Evolutionary conservation across 2,113 vertebrate species (phyloP).

Genomic region (Pygoscelis antarcticus): DNA sequence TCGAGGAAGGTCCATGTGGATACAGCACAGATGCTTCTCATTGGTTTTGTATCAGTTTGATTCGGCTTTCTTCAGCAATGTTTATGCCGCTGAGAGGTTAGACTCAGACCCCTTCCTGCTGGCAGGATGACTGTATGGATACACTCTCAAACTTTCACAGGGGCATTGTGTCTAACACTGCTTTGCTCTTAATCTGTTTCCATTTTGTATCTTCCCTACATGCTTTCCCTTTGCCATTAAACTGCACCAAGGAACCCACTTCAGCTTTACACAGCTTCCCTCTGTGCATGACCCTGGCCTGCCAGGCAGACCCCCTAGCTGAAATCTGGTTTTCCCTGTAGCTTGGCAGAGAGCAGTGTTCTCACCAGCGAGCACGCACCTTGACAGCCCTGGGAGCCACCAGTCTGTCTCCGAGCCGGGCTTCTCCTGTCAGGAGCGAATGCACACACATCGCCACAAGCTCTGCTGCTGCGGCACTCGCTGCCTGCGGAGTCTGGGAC

Average conservation of each 20-base stretch:
- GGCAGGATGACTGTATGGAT: fast-evolving
- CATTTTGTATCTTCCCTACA: neutral
- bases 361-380: fast-evolving
- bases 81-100: neutral
- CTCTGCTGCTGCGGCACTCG: neutral
- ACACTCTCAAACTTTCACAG: neutral
- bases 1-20: neutral
- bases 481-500: neutral
- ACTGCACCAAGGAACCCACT: neutral
- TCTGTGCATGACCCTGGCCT: fast-evolving
- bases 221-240: neutral
- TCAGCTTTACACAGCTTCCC: neutral
- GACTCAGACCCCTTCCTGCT: fast-evolving
- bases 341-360: neutral
- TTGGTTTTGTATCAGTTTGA: neutral
- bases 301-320: neutral
- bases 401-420: neutral
- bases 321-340: too few species aligned
- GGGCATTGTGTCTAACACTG: neutral
- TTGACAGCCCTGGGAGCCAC: neutral
- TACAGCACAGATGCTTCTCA: too few species aligned
- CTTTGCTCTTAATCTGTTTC: neutral
- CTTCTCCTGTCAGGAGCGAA: fast-evolving
- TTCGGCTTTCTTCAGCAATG: neutral
- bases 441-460: fast-evolving